Base-by-base conservation (phyloP, 2,888 invertebrate genomes). In the Chouioia cunea region DNA sequence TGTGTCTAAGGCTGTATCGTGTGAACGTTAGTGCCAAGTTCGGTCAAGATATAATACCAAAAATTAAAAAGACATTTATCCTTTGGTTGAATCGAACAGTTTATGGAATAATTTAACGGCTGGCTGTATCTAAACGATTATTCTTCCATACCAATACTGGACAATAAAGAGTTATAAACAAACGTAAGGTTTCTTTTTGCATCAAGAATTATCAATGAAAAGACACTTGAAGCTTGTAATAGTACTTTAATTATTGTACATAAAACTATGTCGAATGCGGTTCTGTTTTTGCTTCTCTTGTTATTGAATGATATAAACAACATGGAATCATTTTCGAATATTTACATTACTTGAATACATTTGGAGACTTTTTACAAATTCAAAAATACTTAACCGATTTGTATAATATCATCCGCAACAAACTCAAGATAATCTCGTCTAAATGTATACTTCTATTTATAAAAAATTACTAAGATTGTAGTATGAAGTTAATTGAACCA, bases 341-440 rank as follows among this genome's bases (percentile, higher is more conserved):
- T 69, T 43, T 63, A 69, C 63, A 69, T 20, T 60, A 16, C 27
- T 60, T 66, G 6, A 65, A 57, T 63, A 36, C 12, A 27, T 48
- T 47, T 20, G 14, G 27, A 46, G 44, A 63, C 52, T 16, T 22
- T 65, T 48, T 65, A 65, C 57, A 64, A 47, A 54, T 65, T 36
- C 48, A 65, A 65, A 70, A 70, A 65, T 69, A 70, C n/a, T 27
- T 52, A 36, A 69, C 62, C 18, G n/a, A 59, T 54, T 56, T 70
- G 36, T 70, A 10, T 22, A 18, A 68, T 47, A 54, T 48, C 47
- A 60, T 70, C 23, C 16, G 53, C 46, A 65, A 65, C 54, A 23
- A 65, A 60, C 23, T 36, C 18, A 23, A 68, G 50, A 20, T 50
- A 62, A 6, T 43, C 50, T 36, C 20, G 47, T 10, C 12, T 62